Evolutionary conservation across 2,113 vertebrate genomes (phyloP).

Genomic region (Plectropomus leopardus): DNA sequence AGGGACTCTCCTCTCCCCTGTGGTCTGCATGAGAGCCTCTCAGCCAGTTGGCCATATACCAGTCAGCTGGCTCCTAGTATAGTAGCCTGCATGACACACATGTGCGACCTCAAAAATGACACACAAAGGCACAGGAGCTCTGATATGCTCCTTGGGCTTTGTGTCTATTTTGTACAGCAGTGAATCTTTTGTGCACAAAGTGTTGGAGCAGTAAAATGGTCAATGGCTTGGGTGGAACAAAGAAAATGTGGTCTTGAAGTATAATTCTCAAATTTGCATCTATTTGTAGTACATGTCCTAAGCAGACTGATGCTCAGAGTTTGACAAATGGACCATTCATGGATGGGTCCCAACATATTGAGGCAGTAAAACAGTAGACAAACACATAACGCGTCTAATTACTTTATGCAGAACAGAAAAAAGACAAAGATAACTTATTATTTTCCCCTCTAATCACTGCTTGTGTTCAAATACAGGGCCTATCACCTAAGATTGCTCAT

Average conservation of each 20-base stretch:
- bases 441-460: background rate
- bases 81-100: conserved; percentile 32
- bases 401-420: background rate
- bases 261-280: background rate
- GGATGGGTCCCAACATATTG: conserved; percentile 21
- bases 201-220: background rate
- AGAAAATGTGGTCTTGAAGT: conserved; percentile 6
- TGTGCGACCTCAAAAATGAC: conserved; percentile 33
- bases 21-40: conserved; percentile 51
- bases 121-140: conserved; percentile 27
- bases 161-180: background rate
- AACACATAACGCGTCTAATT: background rate
- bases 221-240: conserved; percentile 10
- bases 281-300: conserved; percentile 6
- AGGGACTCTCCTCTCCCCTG: conserved; percentile 56
- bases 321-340: conserved; percentile 54
- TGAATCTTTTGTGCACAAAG: conserved; percentile 1
- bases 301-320: conserved; percentile 41
- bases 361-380: conserved; percentile 5
- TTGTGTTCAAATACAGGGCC: conserved; percentile 25
- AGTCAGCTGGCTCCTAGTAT: conserved; percentile 25
- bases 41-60: conserved; percentile 57
- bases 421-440: background rate
- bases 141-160: background rate
- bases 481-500: conserved; percentile 18